Percentiles rank a stretch among this genome's conserved stretches.
Evolutionary conservation across 2,113 vertebrate genomes (phyloP).

Genomic region (Xenopus borealis): DNA sequence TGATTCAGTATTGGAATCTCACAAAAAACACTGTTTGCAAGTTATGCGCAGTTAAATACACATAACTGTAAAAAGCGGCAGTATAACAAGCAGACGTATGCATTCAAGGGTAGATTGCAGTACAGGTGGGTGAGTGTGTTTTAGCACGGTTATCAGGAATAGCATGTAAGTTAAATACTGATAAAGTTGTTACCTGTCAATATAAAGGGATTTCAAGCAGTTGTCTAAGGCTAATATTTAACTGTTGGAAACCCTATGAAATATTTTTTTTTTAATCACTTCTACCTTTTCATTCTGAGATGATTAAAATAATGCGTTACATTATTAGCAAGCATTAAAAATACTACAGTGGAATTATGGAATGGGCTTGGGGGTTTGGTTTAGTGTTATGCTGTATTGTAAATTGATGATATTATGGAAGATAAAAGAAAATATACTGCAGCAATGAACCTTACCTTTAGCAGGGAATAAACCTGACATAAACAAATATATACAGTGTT

Average conservation of each 20-base stretch:
- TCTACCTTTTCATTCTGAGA: fast-evolving
- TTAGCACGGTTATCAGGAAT: constrained; percentile 37
- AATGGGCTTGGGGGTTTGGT: background rate
- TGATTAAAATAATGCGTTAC: too few species aligned
- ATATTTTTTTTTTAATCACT: background rate
- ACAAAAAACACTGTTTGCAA: too few species aligned
- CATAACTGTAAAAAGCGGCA: too few species aligned
- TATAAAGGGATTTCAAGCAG: background rate
- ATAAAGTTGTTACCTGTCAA: constrained; percentile 44
- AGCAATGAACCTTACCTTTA: background rate
- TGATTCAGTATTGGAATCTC: too few species aligned
- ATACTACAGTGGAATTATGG: background rate
- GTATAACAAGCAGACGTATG: too few species aligned
- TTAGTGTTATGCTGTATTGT: background rate
- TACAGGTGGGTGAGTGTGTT: constrained; percentile 24
- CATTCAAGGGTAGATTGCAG: background rate
- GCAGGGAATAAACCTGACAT: background rate
- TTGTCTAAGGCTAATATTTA: background rate
- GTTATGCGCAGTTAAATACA: too few species aligned
- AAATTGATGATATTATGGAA: constrained; percentile 5
- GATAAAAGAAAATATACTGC: background rate
- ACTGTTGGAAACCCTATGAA: background rate
- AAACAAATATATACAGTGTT: background rate
- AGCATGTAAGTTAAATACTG: constrained; percentile 46
- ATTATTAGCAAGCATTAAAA: constrained; percentile 1